Evolutionary conservation across 2,888 invertebrate genomes (phyloP), one percentile per base, ranked within the genome.

Genomic region (Brachypterus glaber): DNA sequence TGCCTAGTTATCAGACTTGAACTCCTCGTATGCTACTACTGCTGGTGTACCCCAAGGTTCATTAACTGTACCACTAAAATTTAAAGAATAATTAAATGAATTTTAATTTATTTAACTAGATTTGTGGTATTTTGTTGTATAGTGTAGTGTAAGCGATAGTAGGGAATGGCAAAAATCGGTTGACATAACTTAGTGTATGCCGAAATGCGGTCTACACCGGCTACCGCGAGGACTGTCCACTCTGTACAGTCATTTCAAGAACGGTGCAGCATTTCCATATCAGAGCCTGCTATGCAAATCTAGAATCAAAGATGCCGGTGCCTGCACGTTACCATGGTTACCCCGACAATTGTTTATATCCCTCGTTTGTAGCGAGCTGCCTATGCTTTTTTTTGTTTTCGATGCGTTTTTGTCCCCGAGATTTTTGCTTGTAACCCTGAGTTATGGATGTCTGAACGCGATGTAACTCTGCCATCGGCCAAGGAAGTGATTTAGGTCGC

Each of bases 281-380:
- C 60, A 52, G 60, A 60, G 59, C 58, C 59, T 55, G 59, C 62
- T 62, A 63, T 63, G 63, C 63, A 63, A 63, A 63, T 63, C 58
- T 53, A 52, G 55, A 59, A 59, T 61, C 61, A 60, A 62, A 62
- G 61, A 57, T 50, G 60, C 62, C 62, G 62, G 58, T 50, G 51
- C 49, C 44, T 45, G 57, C 54, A 52, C 58, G 58, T 58, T 58
- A 56, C 60, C 56, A 59, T 58, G 58, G 59, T 57, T 57, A 57
- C 57, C 50, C 52, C 55, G 54, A 53, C 59, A 60, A 62, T 62
- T 62, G 60, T 62, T 61, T 62, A 61, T 61, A 59, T 59, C 58
- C 58, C 60, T 62, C 62, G 62, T 62, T 62, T 60, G 60, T 59
- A 58, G 59, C 57, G 55, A 55, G 57, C 57, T 58, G 59, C 58